Percentiles rank a stretch among this genome's conserved stretches.
Evolutionary conservation across 2,888 invertebrate genomes (phyloP).

Genomic region (Xylota sylvarum): DNA sequence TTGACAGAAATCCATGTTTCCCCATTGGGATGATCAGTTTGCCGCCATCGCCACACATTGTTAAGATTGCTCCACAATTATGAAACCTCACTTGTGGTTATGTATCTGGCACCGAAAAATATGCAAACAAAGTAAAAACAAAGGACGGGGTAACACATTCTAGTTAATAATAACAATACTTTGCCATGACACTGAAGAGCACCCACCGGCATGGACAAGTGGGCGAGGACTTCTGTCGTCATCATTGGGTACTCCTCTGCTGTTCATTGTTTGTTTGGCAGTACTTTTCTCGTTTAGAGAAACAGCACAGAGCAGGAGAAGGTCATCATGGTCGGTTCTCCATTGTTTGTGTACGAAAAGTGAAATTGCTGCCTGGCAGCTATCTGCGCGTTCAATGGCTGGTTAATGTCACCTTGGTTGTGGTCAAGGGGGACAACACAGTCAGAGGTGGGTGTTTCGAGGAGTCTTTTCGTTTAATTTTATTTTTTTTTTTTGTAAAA

Average conservation of each 20-base stretch:
- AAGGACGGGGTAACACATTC: slow-evolving; percentile 57
- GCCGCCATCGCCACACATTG: slow-evolving; percentile 23
- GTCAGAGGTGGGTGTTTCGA: background rate
- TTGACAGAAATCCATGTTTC: background rate
- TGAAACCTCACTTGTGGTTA: slow-evolving; percentile 73
- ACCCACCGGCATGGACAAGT: slow-evolving; percentile 43
- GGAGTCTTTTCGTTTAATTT: slow-evolving; percentile 41
- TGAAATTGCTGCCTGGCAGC: slow-evolving; percentile 56
- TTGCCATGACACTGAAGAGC: slow-evolving; percentile 52
- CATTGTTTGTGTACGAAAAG: slow-evolving; percentile 45
- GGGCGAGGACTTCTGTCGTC: slow-evolving; percentile 67
- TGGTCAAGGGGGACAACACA: slow-evolving; percentile 56
- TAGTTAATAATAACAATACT: slow-evolving; percentile 69
- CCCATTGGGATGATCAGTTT: slow-evolving; percentile 39
- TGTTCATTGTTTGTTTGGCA: slow-evolving; percentile 58
- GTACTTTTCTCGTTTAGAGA: slow-evolving; percentile 40
- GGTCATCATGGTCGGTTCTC: too few species aligned
- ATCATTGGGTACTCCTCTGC: slow-evolving; percentile 1
- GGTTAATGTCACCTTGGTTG: slow-evolving; percentile 74
- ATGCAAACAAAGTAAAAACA: slow-evolving; percentile 58
- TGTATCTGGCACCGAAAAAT: slow-evolving; percentile 68
- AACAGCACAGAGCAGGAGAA: slow-evolving; percentile 33
- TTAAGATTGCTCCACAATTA: slow-evolving; percentile 66
- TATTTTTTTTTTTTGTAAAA: slow-evolving; percentile 9
- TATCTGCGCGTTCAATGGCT: slow-evolving; percentile 70